These are phyloP conservation scores for Nerophis ophidion DNA, from an alignment of 2,113 vertebrate species.

Conservation along the genomic window DNA sequence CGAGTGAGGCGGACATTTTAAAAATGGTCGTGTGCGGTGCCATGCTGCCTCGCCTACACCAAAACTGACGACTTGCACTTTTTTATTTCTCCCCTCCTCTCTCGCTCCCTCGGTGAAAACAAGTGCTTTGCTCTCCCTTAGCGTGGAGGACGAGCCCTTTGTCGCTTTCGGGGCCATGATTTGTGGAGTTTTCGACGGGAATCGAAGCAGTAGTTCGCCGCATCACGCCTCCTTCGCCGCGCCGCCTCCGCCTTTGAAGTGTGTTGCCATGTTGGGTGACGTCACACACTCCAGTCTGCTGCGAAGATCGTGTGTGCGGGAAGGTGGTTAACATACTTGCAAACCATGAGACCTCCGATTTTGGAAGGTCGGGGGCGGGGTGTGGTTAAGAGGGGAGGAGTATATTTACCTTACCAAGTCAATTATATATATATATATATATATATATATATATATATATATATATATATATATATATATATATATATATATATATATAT, in stretches of 20 bases:
- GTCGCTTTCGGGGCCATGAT: not conserved
- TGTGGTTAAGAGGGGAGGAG: too few species aligned
- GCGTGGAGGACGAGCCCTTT: rapidly evolving
- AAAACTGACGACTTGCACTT: constrained; percentile 52
- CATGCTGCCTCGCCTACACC: constrained; percentile 63
- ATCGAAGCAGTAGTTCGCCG: constrained; percentile 35
- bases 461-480: too few species aligned
- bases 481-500: too few species aligned
- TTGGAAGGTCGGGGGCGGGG: too few species aligned
- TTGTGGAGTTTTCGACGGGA: constrained; percentile 23
- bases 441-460: too few species aligned
- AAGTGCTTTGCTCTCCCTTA: too few species aligned
- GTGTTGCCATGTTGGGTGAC: constrained; percentile 70
- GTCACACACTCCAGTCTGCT: constrained; percentile 67
- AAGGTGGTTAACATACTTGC: too few species aligned
- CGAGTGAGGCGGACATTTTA: constrained; percentile 46
- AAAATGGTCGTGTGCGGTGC: constrained; percentile 70
- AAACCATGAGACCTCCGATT: too few species aligned
- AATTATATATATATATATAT: too few species aligned
- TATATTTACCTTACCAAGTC: too few species aligned
- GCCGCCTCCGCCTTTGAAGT: constrained; percentile 65
- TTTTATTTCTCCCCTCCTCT: constrained; percentile 8
- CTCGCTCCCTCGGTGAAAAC: too few species aligned
- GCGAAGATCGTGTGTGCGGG: constrained; percentile 51
- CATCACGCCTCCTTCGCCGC: constrained; percentile 61